Evolutionary conservation across 1,140 invertebrate genomes (phyloP).

Genomic region (Elysia chlorotica): DNA sequence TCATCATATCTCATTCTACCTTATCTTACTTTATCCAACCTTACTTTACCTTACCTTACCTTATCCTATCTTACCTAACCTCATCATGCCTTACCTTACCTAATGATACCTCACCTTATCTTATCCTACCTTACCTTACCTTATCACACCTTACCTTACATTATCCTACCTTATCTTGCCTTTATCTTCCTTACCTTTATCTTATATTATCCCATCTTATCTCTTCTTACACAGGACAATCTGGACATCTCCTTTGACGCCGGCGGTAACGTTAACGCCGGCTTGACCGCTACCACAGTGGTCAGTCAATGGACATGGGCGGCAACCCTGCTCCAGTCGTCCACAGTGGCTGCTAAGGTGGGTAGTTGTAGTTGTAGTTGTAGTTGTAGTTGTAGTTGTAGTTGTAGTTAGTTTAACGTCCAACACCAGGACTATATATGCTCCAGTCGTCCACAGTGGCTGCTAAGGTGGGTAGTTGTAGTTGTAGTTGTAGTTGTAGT

Average conservation of each 20-base stretch:
- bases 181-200: slow-evolving; percentile 14
- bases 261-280: slow-evolving; percentile 60
- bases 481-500: slow-evolving; percentile 8
- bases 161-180: slow-evolving; percentile 29
- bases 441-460: slow-evolving; percentile 16
- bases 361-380: slow-evolving; percentile 12
- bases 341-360: slow-evolving; percentile 59
- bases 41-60: slow-evolving; percentile 6
- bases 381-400: slow-evolving; percentile 8
- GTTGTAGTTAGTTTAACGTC: slow-evolving; percentile 24
- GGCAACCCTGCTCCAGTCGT: slow-evolving; percentile 62
- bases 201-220: neutral
- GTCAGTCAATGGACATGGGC: slow-evolving; percentile 65
- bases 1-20: slow-evolving; percentile 7
- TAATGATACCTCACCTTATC: neutral
- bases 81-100: neutral
- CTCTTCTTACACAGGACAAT: slow-evolving; percentile 39
- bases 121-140: slow-evolving; percentile 5
- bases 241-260: slow-evolving; percentile 63
- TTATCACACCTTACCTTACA: slow-evolving; percentile 17
- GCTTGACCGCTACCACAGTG: slow-evolving; percentile 61
- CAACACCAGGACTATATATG: slow-evolving; percentile 10
- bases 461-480: neutral
- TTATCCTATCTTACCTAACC: neutral
- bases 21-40: slow-evolving; percentile 3